Percentiles rank a stretch among this genome's conserved stretches.
Conservation (phyloP, 2,113 vertebrate genomes). For the Nothoprocta pentlandii region DNA sequence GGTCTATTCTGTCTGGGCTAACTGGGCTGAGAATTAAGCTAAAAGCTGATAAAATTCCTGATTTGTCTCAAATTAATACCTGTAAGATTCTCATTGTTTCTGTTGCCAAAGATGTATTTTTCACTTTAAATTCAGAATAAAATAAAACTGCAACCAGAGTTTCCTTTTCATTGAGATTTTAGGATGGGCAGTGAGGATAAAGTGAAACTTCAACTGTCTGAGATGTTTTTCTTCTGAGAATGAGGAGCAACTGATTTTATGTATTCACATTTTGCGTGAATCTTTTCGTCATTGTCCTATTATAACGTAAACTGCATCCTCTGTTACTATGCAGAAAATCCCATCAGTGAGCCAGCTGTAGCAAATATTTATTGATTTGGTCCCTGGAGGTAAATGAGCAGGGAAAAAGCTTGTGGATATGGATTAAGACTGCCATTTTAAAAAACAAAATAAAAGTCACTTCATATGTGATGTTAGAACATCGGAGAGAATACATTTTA, state of each 20-base stretch:
- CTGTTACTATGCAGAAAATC: background rate
- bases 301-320: background rate
- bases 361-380: background rate
- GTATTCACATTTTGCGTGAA: background rate
- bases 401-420: background rate
- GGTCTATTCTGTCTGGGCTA: background rate
- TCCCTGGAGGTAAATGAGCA: background rate
- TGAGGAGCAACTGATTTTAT: background rate
- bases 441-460: background rate
- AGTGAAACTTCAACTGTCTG: background rate
- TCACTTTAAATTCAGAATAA: background rate
- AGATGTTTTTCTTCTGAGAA: background rate
- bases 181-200: background rate
- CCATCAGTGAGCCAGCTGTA: background rate
- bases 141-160: background rate
- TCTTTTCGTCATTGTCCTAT: background rate
- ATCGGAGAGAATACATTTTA: background rate
- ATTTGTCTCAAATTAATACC: background rate
- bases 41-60: background rate
- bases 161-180: background rate
- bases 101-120: background rate
- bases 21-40: background rate
- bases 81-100: background rate
- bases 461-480: background rate
- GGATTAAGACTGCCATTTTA: background rate